These are phyloP conservation scores for Colaptes auratus DNA, from an alignment of 2,113 vertebrate genomes.

Conservation along the genomic window DNA sequence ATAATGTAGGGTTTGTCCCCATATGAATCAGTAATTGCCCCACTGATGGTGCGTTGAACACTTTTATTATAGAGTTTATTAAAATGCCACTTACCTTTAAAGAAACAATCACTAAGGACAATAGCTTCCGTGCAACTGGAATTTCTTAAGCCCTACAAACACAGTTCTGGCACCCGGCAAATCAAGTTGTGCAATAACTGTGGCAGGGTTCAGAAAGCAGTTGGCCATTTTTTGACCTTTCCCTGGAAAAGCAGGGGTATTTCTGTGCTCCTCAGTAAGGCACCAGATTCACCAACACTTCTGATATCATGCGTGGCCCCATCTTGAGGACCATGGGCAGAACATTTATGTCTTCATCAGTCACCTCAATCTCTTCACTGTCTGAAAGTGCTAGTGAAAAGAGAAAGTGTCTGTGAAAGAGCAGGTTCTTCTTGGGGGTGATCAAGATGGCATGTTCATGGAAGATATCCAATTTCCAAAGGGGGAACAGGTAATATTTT, in stretches of 20 bases:
- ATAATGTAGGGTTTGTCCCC: background rate
- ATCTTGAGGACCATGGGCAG: rapidly evolving
- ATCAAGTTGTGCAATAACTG: background rate
- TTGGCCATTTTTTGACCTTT: background rate
- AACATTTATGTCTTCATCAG: background rate
- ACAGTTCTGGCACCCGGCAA: background rate
- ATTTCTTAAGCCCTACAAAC: background rate
- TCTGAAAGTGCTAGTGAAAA: background rate
- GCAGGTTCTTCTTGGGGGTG: background rate
- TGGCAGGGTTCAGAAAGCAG: background rate
- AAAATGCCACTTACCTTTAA: constrained; percentile 1
- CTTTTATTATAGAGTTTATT: background rate
- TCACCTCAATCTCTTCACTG: background rate
- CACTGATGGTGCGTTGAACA: background rate
- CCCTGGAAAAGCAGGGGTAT: background rate
- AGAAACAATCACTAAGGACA: background rate
- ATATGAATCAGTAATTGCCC: background rate
- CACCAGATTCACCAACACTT: background rate
- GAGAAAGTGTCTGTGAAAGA: background rate
- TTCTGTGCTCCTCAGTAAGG: background rate
- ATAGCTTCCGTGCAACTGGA: background rate
- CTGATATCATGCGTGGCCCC: rapidly evolving
- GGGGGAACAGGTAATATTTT: background rate
- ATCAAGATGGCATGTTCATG: background rate
- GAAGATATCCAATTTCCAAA: background rate